These are phyloP conservation scores for Pan paniscus DNA, from an alignment of 2,113 vertebrate species.

Conservation along the genomic window DNA sequence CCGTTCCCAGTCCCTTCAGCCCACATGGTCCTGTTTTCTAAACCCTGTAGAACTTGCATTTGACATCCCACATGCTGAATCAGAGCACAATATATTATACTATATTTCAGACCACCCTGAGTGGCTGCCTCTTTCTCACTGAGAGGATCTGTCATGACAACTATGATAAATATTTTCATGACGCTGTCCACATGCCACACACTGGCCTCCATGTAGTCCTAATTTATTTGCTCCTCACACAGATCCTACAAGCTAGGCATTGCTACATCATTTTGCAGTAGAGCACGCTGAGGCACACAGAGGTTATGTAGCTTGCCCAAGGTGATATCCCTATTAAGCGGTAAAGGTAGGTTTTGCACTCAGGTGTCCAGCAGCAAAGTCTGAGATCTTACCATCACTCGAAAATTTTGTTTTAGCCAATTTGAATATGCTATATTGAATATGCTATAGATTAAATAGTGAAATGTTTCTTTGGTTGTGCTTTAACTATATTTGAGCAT, in stretches of 20 bases:
- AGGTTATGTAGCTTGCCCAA: not conserved
- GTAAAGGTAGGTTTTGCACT: not conserved
- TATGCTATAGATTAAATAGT: not conserved
- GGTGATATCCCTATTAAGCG: not conserved
- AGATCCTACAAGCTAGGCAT: not conserved
- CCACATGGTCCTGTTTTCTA: not conserved
- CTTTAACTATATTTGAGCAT: not conserved
- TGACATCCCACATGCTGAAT: not conserved
- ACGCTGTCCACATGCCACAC: not conserved
- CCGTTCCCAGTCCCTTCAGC: not conserved
- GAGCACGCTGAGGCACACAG: not conserved
- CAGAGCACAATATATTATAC: not conserved
- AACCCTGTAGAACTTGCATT: not conserved
- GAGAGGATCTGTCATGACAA: not conserved
- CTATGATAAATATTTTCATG: not conserved
- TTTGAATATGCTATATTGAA: not conserved
- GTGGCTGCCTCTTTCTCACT: not conserved
- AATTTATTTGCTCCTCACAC: not conserved
- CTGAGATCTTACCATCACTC: not conserved
- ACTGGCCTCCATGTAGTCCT: not conserved
- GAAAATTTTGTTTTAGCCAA: not conserved
- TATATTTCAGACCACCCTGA: not conserved
- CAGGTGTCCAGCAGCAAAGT: not conserved
- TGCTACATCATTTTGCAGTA: not conserved
- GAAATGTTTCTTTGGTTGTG: not conserved